Base-by-base conservation (phyloP, 2,888 invertebrate species). In the Noctua janthina region DNA sequence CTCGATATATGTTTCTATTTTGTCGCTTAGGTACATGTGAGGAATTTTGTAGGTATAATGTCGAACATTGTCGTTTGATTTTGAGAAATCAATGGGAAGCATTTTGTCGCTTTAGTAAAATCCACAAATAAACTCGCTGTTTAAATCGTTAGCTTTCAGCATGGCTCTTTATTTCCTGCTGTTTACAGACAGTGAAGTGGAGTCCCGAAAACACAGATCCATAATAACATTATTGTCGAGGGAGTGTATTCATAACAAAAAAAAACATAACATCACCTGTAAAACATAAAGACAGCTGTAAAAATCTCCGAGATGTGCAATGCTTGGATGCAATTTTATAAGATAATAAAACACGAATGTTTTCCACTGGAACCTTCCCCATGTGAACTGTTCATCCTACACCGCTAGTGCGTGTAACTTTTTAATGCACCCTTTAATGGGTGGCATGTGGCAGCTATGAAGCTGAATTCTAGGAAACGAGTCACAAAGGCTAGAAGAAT, bases 1-100 rank as follows among this genome's bases (percentile, higher is more conserved):
- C 29, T 59, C 75, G 20, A 81, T 56, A 77, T 84, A 35, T 35
- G 49, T 75, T 62, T 56, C 66, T 68, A 51, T 74, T 76, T 68
- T 17, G 29, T 56, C 56, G 29, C 1, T 11, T 51, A 15, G 62
- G 6, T 29, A 7, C 8, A 70, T 56, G 10, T 43, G n/a, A 46
- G n/a, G 46, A 10, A 29, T 54, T 64, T 73, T 23, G 17, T n/a
- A 13, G n/a, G 2, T 15, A 23, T 51, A 8, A 17, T 54, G 20
- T 35, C 51, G 35, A 43, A 62, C 8, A 4, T 17, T 46, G 4
- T n/a, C 15, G n/a, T 8, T n/a, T 3, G 1, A 8, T 68, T 68
- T 68, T 68, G 49, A 46, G 17, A 17, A 46, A 46, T 17, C 10
- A 64, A 17, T 64, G 35, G 17, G 17, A 35, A 17, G 62, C 62